A percentile compares a stretch with the other conserved stretches of the same genome.
These are phyloP conservation scores for Thecophora atra DNA, from an alignment of 2,888 invertebrate species.

Conservation along the genomic window DNA sequence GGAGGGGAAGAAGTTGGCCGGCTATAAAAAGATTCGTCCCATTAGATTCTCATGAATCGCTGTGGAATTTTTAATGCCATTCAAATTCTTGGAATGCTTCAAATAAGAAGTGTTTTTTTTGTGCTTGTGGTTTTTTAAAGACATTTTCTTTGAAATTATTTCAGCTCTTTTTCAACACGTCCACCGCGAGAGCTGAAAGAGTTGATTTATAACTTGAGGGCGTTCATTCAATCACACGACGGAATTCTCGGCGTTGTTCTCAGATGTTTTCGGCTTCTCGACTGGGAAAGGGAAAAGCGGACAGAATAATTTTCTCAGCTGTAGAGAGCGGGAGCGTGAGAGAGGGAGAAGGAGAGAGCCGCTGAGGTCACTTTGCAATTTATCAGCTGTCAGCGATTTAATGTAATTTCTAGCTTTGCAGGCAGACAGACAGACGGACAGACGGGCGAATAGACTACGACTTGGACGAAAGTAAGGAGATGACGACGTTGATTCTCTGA, in stretches of 20 bases:
- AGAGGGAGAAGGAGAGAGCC: too few species aligned
- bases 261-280: neutral
- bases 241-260: neutral
- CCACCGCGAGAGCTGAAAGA: slow-evolving; percentile 2
- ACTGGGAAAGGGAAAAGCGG: slow-evolving; percentile 15
- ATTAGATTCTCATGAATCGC: too few species aligned
- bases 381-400: slow-evolving; percentile 29
- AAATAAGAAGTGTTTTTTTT: neutral
- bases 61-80: too few species aligned
- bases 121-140: neutral
- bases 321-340: neutral
- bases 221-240: slow-evolving; percentile 13
- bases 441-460: slow-evolving; percentile 18
- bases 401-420: slow-evolving; percentile 21
- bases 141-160: neutral
- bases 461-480: neutral
- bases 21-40: neutral
- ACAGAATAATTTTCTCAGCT: slow-evolving; percentile 23
- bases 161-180: neutral
- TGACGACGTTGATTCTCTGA: too few species aligned
- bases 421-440: slow-evolving; percentile 9
- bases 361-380: slow-evolving; percentile 25
- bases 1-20: neutral
- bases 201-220: slow-evolving; percentile 16
- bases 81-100: neutral